phyloP scores from a whole-genome alignment of 2,888 invertebrate species.

The Aporophyla lueneburgensis region DNA sequence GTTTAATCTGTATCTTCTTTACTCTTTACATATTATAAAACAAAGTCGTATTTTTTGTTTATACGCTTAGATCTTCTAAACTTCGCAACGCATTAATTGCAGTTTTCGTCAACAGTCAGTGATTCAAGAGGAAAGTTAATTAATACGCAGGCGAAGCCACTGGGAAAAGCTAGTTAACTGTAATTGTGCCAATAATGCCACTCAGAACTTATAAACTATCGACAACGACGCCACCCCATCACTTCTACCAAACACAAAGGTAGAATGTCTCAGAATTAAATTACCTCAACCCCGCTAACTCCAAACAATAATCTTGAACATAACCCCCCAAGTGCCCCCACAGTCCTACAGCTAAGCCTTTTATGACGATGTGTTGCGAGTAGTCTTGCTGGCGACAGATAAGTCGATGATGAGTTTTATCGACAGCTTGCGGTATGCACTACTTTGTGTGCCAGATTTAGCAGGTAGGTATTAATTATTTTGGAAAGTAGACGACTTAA shows the following conservation, averaged over 20 bases:
- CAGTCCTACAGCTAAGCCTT: slow-evolving; percentile 76
- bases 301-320: slow-evolving; percentile 89
- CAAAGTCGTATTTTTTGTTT: no score
- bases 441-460: slow-evolving; percentile 15
- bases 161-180: no score
- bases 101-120: no score
- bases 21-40: no score
- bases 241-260: slow-evolving; percentile 73
- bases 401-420: slow-evolving; percentile 78
- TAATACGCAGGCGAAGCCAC: no score
- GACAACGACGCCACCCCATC: slow-evolving; percentile 34
- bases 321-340: slow-evolving; percentile 60
- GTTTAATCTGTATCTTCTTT: no score
- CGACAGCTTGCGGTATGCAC: slow-evolving; percentile 37
- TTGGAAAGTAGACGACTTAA: not conserved
- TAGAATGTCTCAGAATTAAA: slow-evolving; percentile 86
- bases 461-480: slow-evolving; percentile 13
- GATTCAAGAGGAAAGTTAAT: no score
- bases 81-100: no score
- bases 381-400: slow-evolving; percentile 80
- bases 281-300: slow-evolving; percentile 86
- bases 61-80: no score
- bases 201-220: slow-evolving; percentile 28
- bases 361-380: slow-evolving; percentile 78
- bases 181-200: not conserved